phyloP scores from a whole-genome alignment of 2,888 invertebrate species.

The Eulithis prunata region DNA sequence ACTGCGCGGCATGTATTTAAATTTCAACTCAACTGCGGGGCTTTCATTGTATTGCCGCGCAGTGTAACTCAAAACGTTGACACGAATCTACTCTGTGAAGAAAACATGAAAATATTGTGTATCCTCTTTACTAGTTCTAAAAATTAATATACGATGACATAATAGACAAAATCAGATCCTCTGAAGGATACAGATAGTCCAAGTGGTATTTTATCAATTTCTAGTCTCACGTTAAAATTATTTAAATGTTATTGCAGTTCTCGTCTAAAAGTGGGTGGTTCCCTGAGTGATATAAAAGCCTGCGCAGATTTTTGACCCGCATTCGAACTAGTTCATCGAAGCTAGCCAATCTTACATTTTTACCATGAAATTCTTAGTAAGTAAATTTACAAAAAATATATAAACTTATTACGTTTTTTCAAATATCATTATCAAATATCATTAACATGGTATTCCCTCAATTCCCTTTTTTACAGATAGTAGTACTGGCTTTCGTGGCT shows the following conservation, averaged over 20 bases:
- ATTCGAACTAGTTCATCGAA: constrained; percentile 77
- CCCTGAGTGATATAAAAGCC: constrained; percentile 73
- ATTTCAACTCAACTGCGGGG: no score
- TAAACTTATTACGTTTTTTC: neutral
- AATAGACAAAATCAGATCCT: constrained; percentile 39
- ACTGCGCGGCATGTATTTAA: no score
- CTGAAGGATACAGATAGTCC: constrained; percentile 44
- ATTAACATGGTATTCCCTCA: no score
- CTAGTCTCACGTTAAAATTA: constrained; percentile 63
- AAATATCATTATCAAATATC: no score
- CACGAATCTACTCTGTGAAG: no score
- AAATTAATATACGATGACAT: constrained; percentile 40
- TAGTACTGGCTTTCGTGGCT: constrained; percentile 60
- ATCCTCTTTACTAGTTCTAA: no score
- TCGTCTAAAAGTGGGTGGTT: constrained; percentile 71
- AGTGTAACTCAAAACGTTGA: no score
- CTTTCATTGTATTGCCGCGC: no score
- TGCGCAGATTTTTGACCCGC: constrained; percentile 72
- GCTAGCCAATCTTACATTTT: constrained; percentile 58
- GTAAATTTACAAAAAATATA: constrained; percentile 45
- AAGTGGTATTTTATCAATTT: constrained; percentile 59
- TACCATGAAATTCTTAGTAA: constrained; percentile 73
- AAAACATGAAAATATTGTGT: no score
- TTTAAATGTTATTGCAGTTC: constrained; percentile 77
- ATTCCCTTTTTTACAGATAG: constrained; percentile 47